Base-by-base conservation (phyloP, 2,888 invertebrate genomes). In the Rhingia rostrata region DNA sequence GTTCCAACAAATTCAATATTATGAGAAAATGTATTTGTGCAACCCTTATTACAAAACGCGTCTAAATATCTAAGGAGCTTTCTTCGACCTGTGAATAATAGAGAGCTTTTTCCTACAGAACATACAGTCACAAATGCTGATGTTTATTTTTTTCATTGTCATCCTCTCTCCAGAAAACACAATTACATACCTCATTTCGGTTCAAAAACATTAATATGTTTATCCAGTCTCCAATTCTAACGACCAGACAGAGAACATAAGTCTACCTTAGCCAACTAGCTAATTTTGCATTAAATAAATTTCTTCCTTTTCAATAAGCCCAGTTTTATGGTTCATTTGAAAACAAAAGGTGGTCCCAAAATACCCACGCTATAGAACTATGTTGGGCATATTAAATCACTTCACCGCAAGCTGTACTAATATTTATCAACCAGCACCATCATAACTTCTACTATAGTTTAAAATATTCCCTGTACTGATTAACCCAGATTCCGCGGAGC, bases 311-410 rank as follows among this genome's bases (percentile, higher is more conserved):
- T 56, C 37, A 39, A 4, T 37, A 35, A 4, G 4, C 9, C 45
- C 30, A 32, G 7, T 58, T 47, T 51, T 4, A 41, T 7, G 37
- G 14, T 41, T 54, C 30, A 30, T 53, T 12, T 4, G 41, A 63
- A 49, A 61, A 78, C 69, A 78, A 69, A 70, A 12, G 47, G 22
- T 22, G 22, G 22, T 2, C 22, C 39, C 6, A 6, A 10, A 6
- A 43, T 43, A n/a, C 43, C 43, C 9, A 12, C n/a, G 2, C 45
- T 6, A 12, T 6, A 7, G 4, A 9, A 47, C 7, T 22, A 47
- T 14, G 30, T 6, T 82, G 81, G 70, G 81, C 75, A 82, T 82
- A 82, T 60, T 77, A 61, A 82, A 75, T 72, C 64, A 70, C 7
- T 41, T 7, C 47, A 45, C 64, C 64, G 4, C 63, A 69, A 53